Evolutionary conservation across 30 jellyfish, hydroid and myxozoan genomes (phyloP).

Genomic region (Cassiopea xamachana): DNA sequence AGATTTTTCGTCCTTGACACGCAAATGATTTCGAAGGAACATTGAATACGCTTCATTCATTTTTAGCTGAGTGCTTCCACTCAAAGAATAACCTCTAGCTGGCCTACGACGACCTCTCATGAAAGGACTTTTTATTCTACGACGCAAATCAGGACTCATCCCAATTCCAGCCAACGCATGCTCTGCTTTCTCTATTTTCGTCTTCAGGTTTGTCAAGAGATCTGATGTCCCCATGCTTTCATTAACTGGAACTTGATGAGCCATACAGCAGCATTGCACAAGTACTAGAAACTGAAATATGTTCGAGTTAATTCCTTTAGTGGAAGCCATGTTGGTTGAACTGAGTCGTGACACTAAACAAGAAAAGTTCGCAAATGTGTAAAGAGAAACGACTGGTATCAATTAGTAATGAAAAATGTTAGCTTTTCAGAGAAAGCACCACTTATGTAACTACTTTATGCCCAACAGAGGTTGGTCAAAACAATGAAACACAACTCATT

Average conservation of each 20-base stretch:
- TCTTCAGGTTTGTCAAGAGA: conserved; percentile 23
- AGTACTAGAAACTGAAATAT: too few relatives aligned
- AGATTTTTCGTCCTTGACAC: too few relatives aligned
- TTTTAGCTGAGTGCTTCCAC: too few relatives aligned
- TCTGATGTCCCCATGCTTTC: conserved; percentile 15
- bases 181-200: conserved; percentile 44
- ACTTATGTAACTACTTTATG: not conserved
- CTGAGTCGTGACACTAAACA: too few relatives aligned
- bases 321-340: too few relatives aligned
- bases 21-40: too few relatives aligned
- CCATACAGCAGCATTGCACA: too few relatives aligned
- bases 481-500: too few relatives aligned
- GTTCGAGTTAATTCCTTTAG: too few relatives aligned
- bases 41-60: too few relatives aligned
- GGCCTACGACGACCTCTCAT: conserved; percentile 22
- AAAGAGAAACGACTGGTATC: not conserved
- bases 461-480: not conserved
- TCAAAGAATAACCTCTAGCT: too few relatives aligned
- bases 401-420: not conserved
- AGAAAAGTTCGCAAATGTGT: not conserved
- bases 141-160: not conserved
- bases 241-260: too few relatives aligned
- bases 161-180: conserved; percentile 1
- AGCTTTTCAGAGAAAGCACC: not conserved
- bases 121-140: conserved; percentile 43